Evolutionary conservation across 2,797 vertebrate species (phyloP).

Genomic region (Rousettus madagascariensis): DNA sequence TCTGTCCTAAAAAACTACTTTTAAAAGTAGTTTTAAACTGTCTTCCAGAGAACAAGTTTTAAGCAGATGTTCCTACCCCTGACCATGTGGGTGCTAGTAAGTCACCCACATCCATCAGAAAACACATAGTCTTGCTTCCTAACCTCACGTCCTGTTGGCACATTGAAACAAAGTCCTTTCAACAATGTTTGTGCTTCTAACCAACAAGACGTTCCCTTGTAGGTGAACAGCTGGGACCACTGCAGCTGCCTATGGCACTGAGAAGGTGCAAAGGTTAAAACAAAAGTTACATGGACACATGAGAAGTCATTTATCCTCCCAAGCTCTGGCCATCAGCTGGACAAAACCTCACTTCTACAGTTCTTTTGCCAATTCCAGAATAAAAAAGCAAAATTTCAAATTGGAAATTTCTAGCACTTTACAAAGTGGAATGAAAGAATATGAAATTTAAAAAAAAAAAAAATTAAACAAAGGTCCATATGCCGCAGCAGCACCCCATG

Average conservation of each 20-base stretch:
- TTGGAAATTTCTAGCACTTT: constrained; percentile 81
- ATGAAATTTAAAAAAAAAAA: constrained; percentile 76
- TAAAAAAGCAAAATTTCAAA: constrained; percentile 78
- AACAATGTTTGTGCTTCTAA: constrained; percentile 79
- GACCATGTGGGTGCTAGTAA: constrained; percentile 35
- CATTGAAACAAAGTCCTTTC: background rate
- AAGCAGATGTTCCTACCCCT: constrained; percentile 45
- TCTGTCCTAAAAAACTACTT: constrained; percentile 75
- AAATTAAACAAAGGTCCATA: constrained; percentile 71
- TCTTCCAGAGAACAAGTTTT: constrained; percentile 69
- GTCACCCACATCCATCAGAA: constrained; percentile 60
- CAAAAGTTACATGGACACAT: background rate
- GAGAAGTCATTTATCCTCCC: background rate
- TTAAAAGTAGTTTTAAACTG: background rate
- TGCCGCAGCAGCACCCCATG: constrained; percentile 35
- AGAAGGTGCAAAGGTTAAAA: constrained; percentile 73
- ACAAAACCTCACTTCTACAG: constrained; percentile 58
- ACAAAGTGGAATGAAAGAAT: constrained; percentile 83
- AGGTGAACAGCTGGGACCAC: constrained; percentile 41
- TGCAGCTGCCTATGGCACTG: constrained; percentile 51
- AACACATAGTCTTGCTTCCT: background rate
- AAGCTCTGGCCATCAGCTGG: background rate
- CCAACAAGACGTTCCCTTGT: background rate
- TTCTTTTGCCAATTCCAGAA: constrained; percentile 63
- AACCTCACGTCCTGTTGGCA: background rate